Evolutionary conservation across 2,888 invertebrate genomes (phyloP).

Genomic region (Amphipoea lucens): DNA sequence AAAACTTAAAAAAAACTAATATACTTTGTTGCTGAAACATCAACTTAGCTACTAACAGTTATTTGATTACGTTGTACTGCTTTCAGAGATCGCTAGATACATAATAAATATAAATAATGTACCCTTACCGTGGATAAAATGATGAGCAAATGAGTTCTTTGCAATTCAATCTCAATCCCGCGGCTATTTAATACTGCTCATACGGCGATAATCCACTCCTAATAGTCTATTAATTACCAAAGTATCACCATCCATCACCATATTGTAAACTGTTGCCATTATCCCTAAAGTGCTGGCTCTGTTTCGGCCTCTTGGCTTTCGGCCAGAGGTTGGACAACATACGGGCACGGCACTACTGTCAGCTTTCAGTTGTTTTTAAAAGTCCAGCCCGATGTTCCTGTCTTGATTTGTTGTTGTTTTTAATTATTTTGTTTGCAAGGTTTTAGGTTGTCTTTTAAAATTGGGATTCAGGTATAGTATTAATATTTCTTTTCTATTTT

Average conservation of each 20-base stretch:
- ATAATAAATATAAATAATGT: no score
- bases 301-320: slow-evolving; percentile 56
- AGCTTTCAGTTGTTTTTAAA: slow-evolving; percentile 31
- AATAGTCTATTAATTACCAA: slow-evolving; percentile 34
- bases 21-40: no score
- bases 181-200: neutral
- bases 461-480: neutral
- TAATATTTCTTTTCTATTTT: neutral
- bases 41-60: no score
- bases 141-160: neutral
- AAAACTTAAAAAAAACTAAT: no score
- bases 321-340: slow-evolving; percentile 47
- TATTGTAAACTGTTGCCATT: slow-evolving; percentile 46
- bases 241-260: slow-evolving; percentile 51
- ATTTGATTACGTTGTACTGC: no score
- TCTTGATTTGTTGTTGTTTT: slow-evolving; percentile 38
- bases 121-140: neutral
- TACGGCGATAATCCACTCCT: slow-evolving; percentile 15
- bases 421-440: slow-evolving; percentile 15
- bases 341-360: neutral
- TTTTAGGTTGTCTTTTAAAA: neutral
- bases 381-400: slow-evolving; percentile 4
- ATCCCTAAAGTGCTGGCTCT: slow-evolving; percentile 43
- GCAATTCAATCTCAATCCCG: neutral
- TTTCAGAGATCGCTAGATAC: no score